These are phyloP conservation scores for Troides aeacus DNA, from an alignment of 2,888 invertebrate species.

Conservation along the genomic window DNA sequence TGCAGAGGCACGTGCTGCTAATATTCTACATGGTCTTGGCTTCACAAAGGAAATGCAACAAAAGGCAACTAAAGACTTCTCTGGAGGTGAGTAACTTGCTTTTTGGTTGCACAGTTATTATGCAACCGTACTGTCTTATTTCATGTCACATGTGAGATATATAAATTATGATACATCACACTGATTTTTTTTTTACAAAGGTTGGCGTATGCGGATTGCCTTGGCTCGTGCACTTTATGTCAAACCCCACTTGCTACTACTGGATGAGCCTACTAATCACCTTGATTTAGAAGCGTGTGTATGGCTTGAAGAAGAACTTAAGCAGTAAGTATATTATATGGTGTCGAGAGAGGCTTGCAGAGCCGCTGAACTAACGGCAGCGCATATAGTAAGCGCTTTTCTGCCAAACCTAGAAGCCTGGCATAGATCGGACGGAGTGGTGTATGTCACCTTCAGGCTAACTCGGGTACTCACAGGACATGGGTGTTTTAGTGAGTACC, in stretches of 20 bases:
- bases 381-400: too few species aligned
- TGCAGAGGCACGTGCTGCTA: slow-evolving; percentile 96
- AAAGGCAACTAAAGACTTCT: slow-evolving; percentile 92
- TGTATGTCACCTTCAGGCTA: too few species aligned
- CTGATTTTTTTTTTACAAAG: slow-evolving; percentile 49
- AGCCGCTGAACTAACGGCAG: too few species aligned
- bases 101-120: not conserved
- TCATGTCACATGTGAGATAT: too few species aligned
- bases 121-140: too few species aligned
- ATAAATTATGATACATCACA: too few species aligned
- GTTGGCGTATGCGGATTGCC: slow-evolving; percentile 99
- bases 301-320: slow-evolving; percentile 99
- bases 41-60: slow-evolving; percentile 93
- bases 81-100: slow-evolving; percentile 80
- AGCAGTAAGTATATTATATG: slow-evolving; percentile 80
- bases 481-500: too few species aligned
- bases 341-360: too few species aligned
- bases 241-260: slow-evolving; percentile 96
- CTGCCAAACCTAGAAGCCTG: too few species aligned
- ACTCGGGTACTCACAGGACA: too few species aligned
- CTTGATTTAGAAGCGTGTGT: slow-evolving; percentile 99
- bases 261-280: slow-evolving; percentile 99
- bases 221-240: slow-evolving; percentile 97
- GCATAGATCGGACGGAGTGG: too few species aligned
- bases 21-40: slow-evolving; percentile 97